These are phyloP conservation scores for Cotesia vestalis DNA, from an alignment of 1,140 invertebrate species.

Conservation along the genomic window DNA sequence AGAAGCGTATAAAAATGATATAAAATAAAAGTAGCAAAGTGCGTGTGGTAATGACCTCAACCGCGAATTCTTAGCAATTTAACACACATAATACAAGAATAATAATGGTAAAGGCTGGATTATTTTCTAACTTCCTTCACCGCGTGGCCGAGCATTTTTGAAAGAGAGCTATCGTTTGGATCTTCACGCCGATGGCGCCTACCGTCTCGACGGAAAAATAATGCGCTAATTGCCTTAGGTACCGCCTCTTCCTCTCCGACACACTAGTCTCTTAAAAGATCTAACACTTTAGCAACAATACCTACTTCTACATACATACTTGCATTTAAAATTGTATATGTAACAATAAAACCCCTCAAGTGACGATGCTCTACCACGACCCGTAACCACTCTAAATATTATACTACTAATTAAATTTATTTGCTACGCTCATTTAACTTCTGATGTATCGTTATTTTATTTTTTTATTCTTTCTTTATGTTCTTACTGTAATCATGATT, in stretches of 20 bases:
- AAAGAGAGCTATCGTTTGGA: conserved; percentile 34
- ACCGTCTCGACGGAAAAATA: conserved; percentile 34
- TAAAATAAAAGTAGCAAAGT: background rate
- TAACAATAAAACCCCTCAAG: background rate
- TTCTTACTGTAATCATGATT: no score
- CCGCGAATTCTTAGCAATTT: conserved; percentile 17
- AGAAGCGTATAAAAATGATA: background rate
- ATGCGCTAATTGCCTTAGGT: conserved; percentile 40
- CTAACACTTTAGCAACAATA: conserved; percentile 5
- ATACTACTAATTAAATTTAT: conserved; percentile 30
- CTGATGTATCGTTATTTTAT: conserved; percentile 18
- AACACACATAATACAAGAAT: background rate
- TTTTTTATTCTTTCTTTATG: background rate
- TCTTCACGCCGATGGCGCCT: conserved; percentile 45
- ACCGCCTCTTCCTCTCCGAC: conserved; percentile 16
- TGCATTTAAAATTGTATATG: background rate
- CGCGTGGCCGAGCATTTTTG: conserved; percentile 29
- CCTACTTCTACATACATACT: background rate
- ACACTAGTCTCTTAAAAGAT: conserved; percentile 3
- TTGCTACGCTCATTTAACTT: conserved; percentile 27
- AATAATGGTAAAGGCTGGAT: background rate
- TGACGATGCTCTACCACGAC: conserved; percentile 3
- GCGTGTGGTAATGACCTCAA: conserved; percentile 29
- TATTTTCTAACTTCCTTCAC: conserved; percentile 26
- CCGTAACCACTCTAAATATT: conserved; percentile 29